Evolutionary conservation across 1,140 invertebrate genomes (phyloP).

Genomic region (Lutraria rhynchaena): DNA sequence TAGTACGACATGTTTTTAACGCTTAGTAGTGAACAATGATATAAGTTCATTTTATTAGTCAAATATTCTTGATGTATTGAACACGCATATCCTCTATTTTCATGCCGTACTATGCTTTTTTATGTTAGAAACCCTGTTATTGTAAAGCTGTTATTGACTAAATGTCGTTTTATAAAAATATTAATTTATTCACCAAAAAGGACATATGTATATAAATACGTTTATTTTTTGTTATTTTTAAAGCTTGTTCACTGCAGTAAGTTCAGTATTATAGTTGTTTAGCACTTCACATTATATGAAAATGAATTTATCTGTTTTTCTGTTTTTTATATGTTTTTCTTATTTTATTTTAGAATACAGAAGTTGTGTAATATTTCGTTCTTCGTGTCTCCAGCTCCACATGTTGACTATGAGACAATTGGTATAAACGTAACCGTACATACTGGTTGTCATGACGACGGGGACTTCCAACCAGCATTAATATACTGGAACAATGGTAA

Average conservation of each 20-base stretch:
- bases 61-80: too few relatives aligned
- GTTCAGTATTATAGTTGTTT: too few relatives aligned
- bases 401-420: background rate
- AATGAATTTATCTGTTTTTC: background rate
- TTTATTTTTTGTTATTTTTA: too few relatives aligned
- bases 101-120: too few relatives aligned
- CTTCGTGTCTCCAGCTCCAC: constrained; percentile 7
- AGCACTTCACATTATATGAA: too few relatives aligned
- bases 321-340: background rate
- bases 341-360: constrained; percentile 27
- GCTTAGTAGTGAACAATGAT: too few relatives aligned
- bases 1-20: too few relatives aligned
- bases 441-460: constrained; percentile 22
- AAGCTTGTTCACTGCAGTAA: too few relatives aligned
- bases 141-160: too few relatives aligned
- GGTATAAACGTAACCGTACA: constrained; percentile 14
- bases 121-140: too few relatives aligned
- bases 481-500: constrained; percentile 37
- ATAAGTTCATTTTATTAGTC: too few relatives aligned
- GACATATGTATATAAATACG: background rate
- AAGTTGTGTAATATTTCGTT: constrained; percentile 29
- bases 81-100: too few relatives aligned
- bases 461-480: constrained; percentile 17
- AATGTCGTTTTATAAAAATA: background rate
- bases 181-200: background rate